Evolutionary conservation across 2,797 vertebrate genomes (phyloP), one percentile per base, ranked within the genome.

Genomic region (Antrozous pallidus): DNA sequence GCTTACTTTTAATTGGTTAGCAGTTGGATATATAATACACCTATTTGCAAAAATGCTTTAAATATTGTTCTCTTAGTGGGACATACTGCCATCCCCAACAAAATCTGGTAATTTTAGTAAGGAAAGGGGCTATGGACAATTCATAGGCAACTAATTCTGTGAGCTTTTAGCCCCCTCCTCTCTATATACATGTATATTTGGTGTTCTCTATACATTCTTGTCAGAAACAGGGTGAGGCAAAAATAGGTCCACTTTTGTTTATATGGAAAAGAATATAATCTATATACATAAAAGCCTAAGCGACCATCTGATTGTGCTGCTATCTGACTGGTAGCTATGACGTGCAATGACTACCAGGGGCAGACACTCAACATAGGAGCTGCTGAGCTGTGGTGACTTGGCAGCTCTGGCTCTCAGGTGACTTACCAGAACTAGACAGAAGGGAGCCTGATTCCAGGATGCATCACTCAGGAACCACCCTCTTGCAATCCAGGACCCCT

Each of bases 81-180:
- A 38, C 10, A 20, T 54, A 18, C 26, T 49, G 42, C 54, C 45
- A 49, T 78, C 12, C 28, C 40, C 45, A 54, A 17, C 2, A 51
- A 81, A 81, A 71, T 61, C 45, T 79, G 24, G 5, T 49, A 80
- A 47, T 73, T 90, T 88, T 71, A 88, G 73, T 38, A 75, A 80
- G 33, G 33, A 58, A 26, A 92, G 51, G 33, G 36, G 22, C 9
- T 67, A 18, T 18, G 91, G 28, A 45, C 45, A 84, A 56, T 14
- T 49, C 26, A 1, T 5, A 82, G 28, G 28, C 65, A 71, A 75
- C 22, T 69, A 54, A 28, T 69, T 71, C 33, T 45, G 26, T 5
- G n/a, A 36, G 8, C 8, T 74, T 18, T 88, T 63, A 65, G 17
- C 8, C 63, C 74, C n/a, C 22, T 38, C 12, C 22, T 16, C 49